Evolutionary conservation across 1,140 invertebrate species (phyloP), one percentile per base, ranked within the genome.

Genomic region (Drosophila cardini): DNA sequence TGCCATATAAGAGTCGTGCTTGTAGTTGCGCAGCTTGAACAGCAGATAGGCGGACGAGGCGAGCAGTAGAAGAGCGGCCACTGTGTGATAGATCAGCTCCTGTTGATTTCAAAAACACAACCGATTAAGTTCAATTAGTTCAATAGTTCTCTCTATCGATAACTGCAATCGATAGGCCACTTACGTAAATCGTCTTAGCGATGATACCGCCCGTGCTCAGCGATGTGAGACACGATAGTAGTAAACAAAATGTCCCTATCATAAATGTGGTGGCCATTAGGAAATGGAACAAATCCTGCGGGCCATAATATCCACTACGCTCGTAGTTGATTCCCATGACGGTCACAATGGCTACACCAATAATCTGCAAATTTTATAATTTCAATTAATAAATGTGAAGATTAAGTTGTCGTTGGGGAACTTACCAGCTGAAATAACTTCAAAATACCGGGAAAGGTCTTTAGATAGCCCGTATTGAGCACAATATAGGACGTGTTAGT

Each of bases 101-200:
- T 97, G 92, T 21, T 42, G 61, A 21, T 15, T 26, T 26, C 21
- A 26, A 26, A 26, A 3, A 26, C 21, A 26, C 21, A 26, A 40
- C 3, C 16, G 1, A 43, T 15, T n/a, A n/a, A n/a, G n/a, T n/a
- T n/a, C n/a, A n/a, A n/a, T n/a, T 38, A 52, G n/a, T 38, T 10
- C 36, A 46, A 16, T 18, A 42, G 9, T 38, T 16, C 18, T 26
- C 21, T 8, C 2, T 26, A 48, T 26, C 46, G 34, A 34, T 32
- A 52, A 34, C 1, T 34, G n/a, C 15, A 9, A 38, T 55, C 34
- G 52, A 55, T 55, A 9, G n/a, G 21, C 13, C 75, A 96, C 96
- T 97, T 94, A 97, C 97, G 87, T 96, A 97, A 67, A 96, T 94
- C 4, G 96, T 97, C 93, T 97, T 97, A 0, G 96, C 94, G 67